Evolutionary conservation across 1,140 invertebrate species (phyloP).

Genomic region (Bombus picipes): DNA sequence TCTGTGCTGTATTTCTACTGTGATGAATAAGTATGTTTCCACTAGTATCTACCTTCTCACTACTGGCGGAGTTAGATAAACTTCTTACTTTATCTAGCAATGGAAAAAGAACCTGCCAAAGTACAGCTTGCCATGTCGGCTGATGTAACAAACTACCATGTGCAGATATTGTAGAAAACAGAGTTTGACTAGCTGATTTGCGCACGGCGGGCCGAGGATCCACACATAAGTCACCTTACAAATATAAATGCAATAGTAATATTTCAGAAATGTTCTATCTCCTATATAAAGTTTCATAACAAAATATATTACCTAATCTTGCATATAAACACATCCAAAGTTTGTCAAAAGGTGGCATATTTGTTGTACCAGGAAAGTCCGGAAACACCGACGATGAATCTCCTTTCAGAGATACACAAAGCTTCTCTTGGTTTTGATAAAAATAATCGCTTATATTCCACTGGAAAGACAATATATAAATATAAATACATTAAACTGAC

Average conservation of each 20-base stretch:
- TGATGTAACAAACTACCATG: conserved; percentile 94
- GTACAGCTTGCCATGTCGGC: conserved; percentile 94
- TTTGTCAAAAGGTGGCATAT: conserved; percentile 95
- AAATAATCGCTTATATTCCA: conserved; percentile 99
- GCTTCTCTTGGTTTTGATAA: conserved; percentile 96
- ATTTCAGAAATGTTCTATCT: background rate
- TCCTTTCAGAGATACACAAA: conserved; percentile 87
- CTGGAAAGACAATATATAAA: conserved; percentile 82
- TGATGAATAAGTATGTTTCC: conserved; percentile 99
- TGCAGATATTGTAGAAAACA: conserved; percentile 98
- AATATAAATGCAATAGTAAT: background rate
- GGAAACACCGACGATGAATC: conserved; percentile 88
- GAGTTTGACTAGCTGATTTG: conserved; percentile 98
- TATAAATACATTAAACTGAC: background rate
- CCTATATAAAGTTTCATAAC: conserved; percentile 2
- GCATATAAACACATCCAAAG: conserved; percentile 98
- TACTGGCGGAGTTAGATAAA: conserved; percentile 95
- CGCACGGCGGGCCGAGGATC: conserved; percentile 97
- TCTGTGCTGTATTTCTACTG: conserved; percentile 98
- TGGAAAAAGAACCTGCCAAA: conserved; percentile 97
- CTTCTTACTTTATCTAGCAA: conserved; percentile 95
- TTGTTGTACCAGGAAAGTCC: conserved; percentile 91
- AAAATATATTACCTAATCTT: conserved; percentile 85
- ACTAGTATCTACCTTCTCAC: conserved; percentile 95
- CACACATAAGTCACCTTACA: conserved; percentile 93